Evolutionary conservation across 1,140 invertebrate genomes (phyloP).

Genomic region (Drosophila sproati): DNA sequence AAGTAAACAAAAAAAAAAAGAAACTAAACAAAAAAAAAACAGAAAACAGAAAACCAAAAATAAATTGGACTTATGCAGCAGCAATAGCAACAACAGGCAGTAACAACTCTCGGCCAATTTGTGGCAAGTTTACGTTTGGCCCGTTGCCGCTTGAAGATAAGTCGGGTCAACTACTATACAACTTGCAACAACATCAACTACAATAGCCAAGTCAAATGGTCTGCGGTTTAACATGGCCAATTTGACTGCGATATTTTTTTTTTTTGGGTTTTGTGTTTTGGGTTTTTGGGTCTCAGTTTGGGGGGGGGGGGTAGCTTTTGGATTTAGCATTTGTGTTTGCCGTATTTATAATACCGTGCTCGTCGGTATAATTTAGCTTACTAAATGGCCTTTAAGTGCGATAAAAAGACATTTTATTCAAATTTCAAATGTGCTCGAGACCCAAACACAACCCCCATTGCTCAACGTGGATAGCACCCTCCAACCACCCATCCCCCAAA

Average conservation of each 20-base stretch:
- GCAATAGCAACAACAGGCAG: conserved; percentile 35
- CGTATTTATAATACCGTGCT: conserved; percentile 56
- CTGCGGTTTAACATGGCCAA: conserved; percentile 80
- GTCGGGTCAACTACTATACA: conserved; percentile 69
- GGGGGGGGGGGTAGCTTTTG: background rate
- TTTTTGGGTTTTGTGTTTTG: conserved; percentile 16
- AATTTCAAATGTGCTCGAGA: conserved; percentile 60
- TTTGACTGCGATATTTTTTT: conserved; percentile 76
- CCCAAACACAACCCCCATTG: background rate
- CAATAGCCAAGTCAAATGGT: conserved; percentile 61
- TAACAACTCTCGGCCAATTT: conserved; percentile 71
- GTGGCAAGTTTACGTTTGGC: conserved; percentile 79
- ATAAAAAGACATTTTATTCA: conserved; percentile 81
- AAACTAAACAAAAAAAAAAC: conserved; percentile 3
- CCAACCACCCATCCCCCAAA: background rate
- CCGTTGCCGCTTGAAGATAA: conserved; percentile 55
- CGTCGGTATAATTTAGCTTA: conserved; percentile 74
- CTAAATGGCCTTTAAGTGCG: conserved; percentile 80
- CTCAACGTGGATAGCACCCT: background rate
- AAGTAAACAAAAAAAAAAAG: conserved; percentile 52
- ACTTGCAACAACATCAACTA: conserved; percentile 73
- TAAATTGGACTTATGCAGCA: conserved; percentile 80
- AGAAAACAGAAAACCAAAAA: conserved; percentile 49
- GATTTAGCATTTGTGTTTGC: conserved; percentile 26
- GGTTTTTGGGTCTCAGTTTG: conserved; percentile 39